Conservation (phyloP, 92 coral and sea anemone species). For the Palythoa grandiflora region DNA sequence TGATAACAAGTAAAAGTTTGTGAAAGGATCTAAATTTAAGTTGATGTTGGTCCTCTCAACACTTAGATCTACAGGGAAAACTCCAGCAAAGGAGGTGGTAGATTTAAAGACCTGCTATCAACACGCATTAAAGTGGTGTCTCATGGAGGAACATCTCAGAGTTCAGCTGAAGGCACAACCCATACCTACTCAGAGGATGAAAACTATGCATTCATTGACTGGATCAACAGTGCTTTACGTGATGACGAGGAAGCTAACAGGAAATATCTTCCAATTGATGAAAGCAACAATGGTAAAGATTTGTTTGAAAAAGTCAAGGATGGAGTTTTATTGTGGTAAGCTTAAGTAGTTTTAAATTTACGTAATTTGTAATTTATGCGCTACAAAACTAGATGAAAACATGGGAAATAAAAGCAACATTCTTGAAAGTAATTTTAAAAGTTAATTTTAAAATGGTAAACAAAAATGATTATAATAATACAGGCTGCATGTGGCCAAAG, state of each 20-base stretch:
- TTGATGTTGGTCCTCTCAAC: too few relatives aligned
- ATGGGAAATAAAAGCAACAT: too few relatives aligned
- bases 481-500: too few relatives aligned
- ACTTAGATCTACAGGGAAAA: conserved; percentile 51
- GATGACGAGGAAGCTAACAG: conserved; percentile 72
- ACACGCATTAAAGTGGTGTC: conserved; percentile 66
- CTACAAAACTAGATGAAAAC: too few relatives aligned
- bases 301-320: conserved; percentile 83
- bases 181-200: conserved; percentile 90
- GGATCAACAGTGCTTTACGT: conserved; percentile 88
- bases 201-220: conserved; percentile 90
- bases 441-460: too few relatives aligned
- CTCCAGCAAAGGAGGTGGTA: conserved; percentile 49
- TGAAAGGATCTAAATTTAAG: too few relatives aligned
- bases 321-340: conserved; percentile 93
- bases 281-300: conserved; percentile 70
- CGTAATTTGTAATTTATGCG: too few relatives aligned
- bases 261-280: conserved; percentile 78
- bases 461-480: too few relatives aligned
- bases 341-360: too few relatives aligned
- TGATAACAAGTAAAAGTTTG: too few relatives aligned
- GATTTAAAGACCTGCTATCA: conserved; percentile 73
- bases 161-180: conserved; percentile 94
- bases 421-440: too few relatives aligned
- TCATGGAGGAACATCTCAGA: conserved; percentile 86